Conservation (phyloP, 1,140 invertebrate species). For the Pectinophora gossypiella region DNA sequence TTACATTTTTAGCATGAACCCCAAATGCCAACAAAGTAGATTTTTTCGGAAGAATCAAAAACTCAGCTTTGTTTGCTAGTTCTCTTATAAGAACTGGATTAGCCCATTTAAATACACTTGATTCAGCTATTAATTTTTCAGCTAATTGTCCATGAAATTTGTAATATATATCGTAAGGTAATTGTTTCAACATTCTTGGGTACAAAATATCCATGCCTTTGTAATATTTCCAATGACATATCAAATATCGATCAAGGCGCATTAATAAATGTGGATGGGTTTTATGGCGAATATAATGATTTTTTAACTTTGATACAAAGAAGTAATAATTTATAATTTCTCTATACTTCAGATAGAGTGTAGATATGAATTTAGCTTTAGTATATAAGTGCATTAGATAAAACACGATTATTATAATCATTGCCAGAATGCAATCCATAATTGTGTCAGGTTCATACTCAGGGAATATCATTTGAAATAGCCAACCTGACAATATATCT, state of each 20-base stretch:
- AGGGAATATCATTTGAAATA: too few species aligned
- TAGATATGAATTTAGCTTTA: constrained; percentile 30
- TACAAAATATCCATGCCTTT: constrained; percentile 46
- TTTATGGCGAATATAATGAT: constrained; percentile 40
- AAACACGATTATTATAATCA: too few species aligned
- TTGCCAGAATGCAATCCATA: too few species aligned
- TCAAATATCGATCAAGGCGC: constrained; percentile 46
- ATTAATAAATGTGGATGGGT: constrained; percentile 45
- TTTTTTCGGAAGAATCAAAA: constrained; percentile 44
- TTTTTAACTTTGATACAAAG: constrained; percentile 42
- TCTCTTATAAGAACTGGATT: constrained; percentile 43
- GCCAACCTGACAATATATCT: too few species aligned
- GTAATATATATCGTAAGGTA: constrained; percentile 54
- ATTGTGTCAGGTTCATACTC: too few species aligned
- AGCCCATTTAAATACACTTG: constrained; percentile 32
- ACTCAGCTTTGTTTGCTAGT: constrained; percentile 38
- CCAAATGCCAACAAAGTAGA: constrained; percentile 44
- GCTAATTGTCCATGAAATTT: constrained; percentile 55
- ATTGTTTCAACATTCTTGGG: constrained; percentile 41
- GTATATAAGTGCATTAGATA: constrained; percentile 21
- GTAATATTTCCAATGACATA: constrained; percentile 57
- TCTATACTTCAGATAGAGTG: constrained; percentile 32
- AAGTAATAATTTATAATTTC: constrained; percentile 46
- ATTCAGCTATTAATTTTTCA: constrained; percentile 40
- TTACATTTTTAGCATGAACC: constrained; percentile 29